These are phyloP conservation scores for Sebastes melanostomus DNA, from an alignment of 2,797 vertebrate species.

Conservation along the genomic window DNA sequence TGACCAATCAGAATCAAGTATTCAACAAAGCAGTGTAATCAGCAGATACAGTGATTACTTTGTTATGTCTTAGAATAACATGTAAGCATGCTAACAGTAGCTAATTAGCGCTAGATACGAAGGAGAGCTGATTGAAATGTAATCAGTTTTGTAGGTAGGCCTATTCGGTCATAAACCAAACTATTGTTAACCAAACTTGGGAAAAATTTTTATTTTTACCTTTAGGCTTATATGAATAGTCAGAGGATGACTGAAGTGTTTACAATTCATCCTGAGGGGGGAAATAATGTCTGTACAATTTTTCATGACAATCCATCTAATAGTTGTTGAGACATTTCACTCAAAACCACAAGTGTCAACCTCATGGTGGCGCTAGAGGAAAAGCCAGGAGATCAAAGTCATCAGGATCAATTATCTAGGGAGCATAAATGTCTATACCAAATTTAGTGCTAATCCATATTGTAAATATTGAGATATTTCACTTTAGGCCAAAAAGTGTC, in stretches of 20 bases:
- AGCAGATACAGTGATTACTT: neutral
- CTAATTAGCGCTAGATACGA: neutral
- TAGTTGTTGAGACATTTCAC: neutral
- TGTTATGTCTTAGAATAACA: neutral
- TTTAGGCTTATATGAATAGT: neutral
- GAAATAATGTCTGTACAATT: neutral
- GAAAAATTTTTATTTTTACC: accelerated
- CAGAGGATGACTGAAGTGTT: neutral
- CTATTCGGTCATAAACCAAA: neutral
- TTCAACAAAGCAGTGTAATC: accelerated
- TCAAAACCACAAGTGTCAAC: neutral
- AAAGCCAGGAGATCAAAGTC: neutral
- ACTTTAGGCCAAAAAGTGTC: neutral
- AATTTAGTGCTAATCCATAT: neutral
- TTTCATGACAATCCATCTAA: neutral
- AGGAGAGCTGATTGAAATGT: neutral
- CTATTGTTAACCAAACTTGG: neutral
- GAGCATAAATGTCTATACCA: neutral
- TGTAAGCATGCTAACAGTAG: neutral
- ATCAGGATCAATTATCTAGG: neutral
- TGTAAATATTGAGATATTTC: neutral
- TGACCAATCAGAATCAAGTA: too few species aligned
- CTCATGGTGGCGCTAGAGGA: neutral
- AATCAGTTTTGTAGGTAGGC: neutral
- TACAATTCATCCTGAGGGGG: neutral